A percentile compares a stretch with the other conserved stretches of the same genome.
phyloP scores from a whole-genome alignment of 2,797 vertebrate genomes.

The Tokudaia muenninki region DNA sequence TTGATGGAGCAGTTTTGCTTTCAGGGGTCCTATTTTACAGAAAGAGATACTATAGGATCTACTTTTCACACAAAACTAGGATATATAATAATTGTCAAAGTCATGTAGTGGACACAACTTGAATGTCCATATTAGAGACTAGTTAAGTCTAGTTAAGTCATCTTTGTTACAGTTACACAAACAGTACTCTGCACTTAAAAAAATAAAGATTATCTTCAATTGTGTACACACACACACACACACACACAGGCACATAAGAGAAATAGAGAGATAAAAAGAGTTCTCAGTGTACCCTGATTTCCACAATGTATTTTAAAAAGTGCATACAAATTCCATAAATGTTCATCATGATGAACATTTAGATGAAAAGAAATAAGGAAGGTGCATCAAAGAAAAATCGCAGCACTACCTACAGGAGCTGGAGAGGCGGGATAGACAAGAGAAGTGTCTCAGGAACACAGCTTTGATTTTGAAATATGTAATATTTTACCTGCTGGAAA shows the following conservation, averaged over 20 bases:
- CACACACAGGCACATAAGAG: neutral
- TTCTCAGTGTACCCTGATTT: neutral
- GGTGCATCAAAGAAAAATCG: neutral
- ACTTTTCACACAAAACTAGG: neutral
- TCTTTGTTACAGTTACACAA: neutral
- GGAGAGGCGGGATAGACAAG: too few species aligned
- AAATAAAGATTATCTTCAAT: neutral
- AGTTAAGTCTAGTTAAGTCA: neutral
- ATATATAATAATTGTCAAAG: neutral
- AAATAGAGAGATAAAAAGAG: neutral
- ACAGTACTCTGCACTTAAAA: neutral
- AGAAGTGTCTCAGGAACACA: neutral
- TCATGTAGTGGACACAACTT: neutral
- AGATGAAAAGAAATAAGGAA: neutral
- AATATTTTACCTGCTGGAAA: neutral
- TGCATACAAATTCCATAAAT: neutral
- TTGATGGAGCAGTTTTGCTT: neutral
- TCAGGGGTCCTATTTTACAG: neutral
- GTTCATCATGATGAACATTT: neutral
- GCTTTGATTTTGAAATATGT: neutral
- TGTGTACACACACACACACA: neutral
- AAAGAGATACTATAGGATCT: neutral
- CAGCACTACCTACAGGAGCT: too few species aligned
- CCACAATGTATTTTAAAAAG: neutral
- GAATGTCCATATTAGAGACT: neutral